phyloP scores from a whole-genome alignment of 1,140 invertebrate genomes.

The Aphelinus atriplicis region DNA sequence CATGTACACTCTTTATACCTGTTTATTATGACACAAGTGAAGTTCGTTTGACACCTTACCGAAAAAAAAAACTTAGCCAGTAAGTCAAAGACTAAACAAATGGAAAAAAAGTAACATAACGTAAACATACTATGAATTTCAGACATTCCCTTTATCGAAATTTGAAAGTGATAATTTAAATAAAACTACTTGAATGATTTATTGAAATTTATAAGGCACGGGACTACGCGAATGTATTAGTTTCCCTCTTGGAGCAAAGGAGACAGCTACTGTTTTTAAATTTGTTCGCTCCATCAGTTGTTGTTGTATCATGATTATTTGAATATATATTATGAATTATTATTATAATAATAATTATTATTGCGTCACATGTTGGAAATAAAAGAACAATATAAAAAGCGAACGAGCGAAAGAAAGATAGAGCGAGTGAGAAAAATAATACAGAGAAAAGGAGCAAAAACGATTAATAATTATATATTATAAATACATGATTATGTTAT shows the following conservation, averaged over 20 bases:
- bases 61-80: conserved; percentile 24
- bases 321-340: conserved; percentile 55
- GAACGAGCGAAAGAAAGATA: conserved; percentile 33
- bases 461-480: conserved; percentile 50
- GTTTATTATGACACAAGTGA: conserved; percentile 3
- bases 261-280: conserved; percentile 40
- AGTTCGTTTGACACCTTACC: conserved; percentile 29
- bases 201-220: conserved; percentile 22
- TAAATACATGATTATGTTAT: conserved; percentile 50
- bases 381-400: conserved; percentile 38
- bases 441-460: conserved; percentile 41
- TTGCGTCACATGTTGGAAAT: conserved; percentile 44
- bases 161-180: conserved; percentile 42
- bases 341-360: conserved; percentile 49
- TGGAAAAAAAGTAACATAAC: conserved; percentile 3
- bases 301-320: conserved; percentile 51
- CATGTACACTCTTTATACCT: conserved; percentile 20
- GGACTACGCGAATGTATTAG: conserved; percentile 43
- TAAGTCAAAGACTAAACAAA: conserved; percentile 32
- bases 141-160: conserved; percentile 45
- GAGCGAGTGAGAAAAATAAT: conserved; percentile 38
- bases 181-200: conserved; percentile 36
- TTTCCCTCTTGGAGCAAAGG: conserved; percentile 35
- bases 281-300: conserved; percentile 44
- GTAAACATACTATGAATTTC: conserved; percentile 34